Percentiles rank a stretch among this genome's conserved stretches.
Conservation (phyloP, 2,113 vertebrate species). For the Tiliqua scincoides region DNA sequence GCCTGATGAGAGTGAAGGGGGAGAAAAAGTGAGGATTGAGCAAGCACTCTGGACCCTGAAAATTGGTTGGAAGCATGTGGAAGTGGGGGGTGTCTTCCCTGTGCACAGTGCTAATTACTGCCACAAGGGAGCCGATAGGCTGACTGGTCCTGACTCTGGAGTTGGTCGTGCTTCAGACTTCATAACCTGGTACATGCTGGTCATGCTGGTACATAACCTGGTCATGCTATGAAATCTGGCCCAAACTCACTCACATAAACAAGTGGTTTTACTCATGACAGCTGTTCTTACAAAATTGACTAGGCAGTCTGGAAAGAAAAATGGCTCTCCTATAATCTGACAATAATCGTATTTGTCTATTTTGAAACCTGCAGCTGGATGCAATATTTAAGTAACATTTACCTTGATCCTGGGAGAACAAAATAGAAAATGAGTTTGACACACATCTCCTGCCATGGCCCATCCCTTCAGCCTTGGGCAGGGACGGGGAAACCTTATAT, state of each 20-base stretch:
- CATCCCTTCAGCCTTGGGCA: neutral
- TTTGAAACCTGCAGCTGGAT: neutral
- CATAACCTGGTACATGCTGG: no score
- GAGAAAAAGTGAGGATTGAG: neutral
- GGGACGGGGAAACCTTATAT: no score
- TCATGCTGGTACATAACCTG: no score
- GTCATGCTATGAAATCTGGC: slow-evolving; percentile 27
- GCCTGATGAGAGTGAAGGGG: neutral
- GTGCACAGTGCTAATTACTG: neutral
- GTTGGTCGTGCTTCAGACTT: neutral
- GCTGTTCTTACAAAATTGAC: slow-evolving; percentile 29
- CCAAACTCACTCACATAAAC: slow-evolving; percentile 29
- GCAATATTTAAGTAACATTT: neutral
- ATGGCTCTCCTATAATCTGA: neutral
- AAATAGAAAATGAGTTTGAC: neutral
- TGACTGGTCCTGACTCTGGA: neutral
- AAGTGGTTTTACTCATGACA: neutral
- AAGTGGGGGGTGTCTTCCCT: neutral
- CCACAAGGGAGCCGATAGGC: neutral
- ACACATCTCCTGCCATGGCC: no score
- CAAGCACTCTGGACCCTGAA: neutral
- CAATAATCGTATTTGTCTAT: neutral
- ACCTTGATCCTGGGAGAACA: neutral
- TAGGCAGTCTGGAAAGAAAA: slow-evolving; percentile 16
- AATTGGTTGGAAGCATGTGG: neutral